Evolutionary conservation across 2,797 vertebrate genomes (phyloP).

Genomic region (Antrozous pallidus): DNA sequence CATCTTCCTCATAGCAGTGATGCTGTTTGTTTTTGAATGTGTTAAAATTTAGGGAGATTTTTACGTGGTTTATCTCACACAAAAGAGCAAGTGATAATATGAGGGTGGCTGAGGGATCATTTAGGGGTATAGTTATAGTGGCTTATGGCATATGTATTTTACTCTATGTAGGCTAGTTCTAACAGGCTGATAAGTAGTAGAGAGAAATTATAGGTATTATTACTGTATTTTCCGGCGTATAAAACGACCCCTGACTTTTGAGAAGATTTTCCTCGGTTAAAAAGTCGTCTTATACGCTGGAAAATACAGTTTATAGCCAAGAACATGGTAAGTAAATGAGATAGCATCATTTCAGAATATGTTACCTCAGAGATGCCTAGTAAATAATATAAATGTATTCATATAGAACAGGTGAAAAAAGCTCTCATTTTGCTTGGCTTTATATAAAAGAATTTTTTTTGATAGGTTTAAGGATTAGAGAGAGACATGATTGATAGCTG

Average conservation of each 20-base stretch:
- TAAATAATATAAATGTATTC: slow-evolving; percentile 39
- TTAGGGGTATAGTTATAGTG: not conserved
- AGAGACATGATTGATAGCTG: not conserved
- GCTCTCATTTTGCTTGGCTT: not conserved
- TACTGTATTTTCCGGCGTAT: too few relatives aligned
- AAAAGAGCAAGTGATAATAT: not conserved
- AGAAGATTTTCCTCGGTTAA: too few relatives aligned
- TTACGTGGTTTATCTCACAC: not conserved
- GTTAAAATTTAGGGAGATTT: slow-evolving; percentile 22
- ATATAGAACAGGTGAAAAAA: not conserved
- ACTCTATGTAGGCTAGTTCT: not conserved
- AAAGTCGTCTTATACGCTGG: too few relatives aligned
- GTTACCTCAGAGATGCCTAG: not conserved
- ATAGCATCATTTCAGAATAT: not conserved
- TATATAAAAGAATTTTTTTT: not conserved
- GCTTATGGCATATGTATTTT: not conserved
- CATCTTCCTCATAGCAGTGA: not conserved
- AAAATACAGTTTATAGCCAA: too few relatives aligned
- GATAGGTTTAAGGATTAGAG: not conserved
- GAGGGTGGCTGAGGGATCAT: not conserved
- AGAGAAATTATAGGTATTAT: not conserved
- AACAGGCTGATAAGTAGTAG: not conserved
- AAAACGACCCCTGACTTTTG: too few relatives aligned
- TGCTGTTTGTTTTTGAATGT: slow-evolving; percentile 36
- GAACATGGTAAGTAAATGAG: not conserved